These are phyloP conservation scores for Actinia tenebrosa DNA, from an alignment of 64 coral and sea anemone genomes.

Conservation along the genomic window DNA sequence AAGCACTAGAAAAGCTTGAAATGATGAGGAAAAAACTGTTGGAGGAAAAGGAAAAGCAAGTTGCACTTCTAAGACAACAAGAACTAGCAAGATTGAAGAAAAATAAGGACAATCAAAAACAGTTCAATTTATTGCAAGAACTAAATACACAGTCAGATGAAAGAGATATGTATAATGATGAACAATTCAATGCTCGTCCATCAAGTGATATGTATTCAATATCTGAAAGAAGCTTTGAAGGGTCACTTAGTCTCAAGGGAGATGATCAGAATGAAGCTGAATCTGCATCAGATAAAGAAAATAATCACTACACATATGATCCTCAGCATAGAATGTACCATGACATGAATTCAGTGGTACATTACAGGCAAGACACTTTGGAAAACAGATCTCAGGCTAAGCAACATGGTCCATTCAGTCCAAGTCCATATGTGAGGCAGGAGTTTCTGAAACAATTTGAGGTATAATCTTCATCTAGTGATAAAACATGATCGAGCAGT, in stretches of 20 bases:
- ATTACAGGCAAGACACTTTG: neutral
- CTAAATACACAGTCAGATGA: neutral
- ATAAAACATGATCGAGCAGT: too few species aligned
- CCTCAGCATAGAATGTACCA: neutral
- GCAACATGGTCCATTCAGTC: neutral
- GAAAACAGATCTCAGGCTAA: neutral
- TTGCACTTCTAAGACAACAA: conserved; percentile 3
- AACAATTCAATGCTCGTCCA: neutral
- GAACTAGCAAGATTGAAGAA: conserved; percentile 13
- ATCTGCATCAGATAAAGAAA: conserved; percentile 30
- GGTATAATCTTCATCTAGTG: neutral
- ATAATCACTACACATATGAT: neutral
- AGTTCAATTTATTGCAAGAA: neutral
- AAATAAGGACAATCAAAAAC: neutral
- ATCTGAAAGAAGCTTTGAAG: conserved; percentile 15
- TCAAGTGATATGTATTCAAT: conserved; percentile 24
- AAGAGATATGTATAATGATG: neutral
- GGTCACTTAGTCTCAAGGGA: neutral
- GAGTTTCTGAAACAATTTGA: conserved; percentile 23
- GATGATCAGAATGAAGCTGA: conserved; percentile 13
- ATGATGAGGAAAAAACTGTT: conserved; percentile 22
- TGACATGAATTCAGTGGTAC: neutral
- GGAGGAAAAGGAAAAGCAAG: conserved; percentile 28
- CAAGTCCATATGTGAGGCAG: conserved; percentile 11
- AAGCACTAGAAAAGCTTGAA: conserved; percentile 29